Base-by-base conservation (phyloP, 1,140 invertebrate species). In the Drosophila sechellia region DNA sequence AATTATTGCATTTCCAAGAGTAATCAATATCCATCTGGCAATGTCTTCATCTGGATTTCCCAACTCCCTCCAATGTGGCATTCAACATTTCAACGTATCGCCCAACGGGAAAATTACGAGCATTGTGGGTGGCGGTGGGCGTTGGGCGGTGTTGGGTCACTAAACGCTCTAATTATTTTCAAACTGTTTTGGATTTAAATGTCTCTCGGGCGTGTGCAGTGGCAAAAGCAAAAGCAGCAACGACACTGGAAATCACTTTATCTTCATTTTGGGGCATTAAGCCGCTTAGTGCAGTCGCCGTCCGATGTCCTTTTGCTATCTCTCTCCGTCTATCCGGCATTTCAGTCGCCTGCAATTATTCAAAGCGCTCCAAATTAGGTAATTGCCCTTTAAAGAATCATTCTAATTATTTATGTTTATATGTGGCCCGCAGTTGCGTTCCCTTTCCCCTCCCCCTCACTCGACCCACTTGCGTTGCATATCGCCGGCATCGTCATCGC, bases 351-450 rank as follows among this genome's bases (percentile, higher is more conserved):
- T 69, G 85, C 73, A 89, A 89, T 89, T 89, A 89, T 89, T 89
- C 84, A 89, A 78, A 90, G 84, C 84, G 77, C 80, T 43, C 69
- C 76, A 89, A 89, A 89, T 84, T 89, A 90, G 84, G 80, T 90
- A 89, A 89, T 89, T 89, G 84, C 79, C 84, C 85, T 90, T 89
- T 89, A 90, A 89, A 89, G 84, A 90, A 90, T 90, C 84, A 77
- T 80, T 79, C 85, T 80, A 90, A 90, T 89, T 89, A 89, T 89
- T 90, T 90, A 89, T 89, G 85, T 79, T 80, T 89, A 84, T 84
- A 72, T 61, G 55, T 61, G 54, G 31, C 53, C 31, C 56, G 60
- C 57, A 54, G 35, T 46, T 57, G 45, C 42, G 40, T 15, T 6
- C 42, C 34, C 15, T 4, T 37, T 8, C 31, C 4, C 17, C 39